Conservation (phyloP, 2,888 invertebrate genomes). For the Yponomeuta cagnagella region DNA sequence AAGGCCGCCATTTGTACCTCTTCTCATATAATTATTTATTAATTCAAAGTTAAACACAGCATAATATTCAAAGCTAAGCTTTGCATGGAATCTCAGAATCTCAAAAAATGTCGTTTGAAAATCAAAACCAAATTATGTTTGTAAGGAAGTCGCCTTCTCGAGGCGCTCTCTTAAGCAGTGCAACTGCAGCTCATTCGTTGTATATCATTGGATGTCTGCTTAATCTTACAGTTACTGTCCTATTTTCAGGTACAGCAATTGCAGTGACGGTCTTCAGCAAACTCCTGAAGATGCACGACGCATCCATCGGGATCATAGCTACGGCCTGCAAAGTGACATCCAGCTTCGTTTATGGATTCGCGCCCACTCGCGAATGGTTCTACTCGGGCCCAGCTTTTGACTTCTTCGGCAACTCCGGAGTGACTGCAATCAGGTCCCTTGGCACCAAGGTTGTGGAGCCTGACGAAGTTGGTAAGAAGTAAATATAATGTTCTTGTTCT, state of each 20-base stretch:
- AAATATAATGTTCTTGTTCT: background rate
- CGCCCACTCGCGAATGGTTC: conserved; percentile 56
- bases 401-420: conserved; percentile 70
- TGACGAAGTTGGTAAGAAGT: conserved; percentile 62
- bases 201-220: too few species aligned
- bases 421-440: conserved; percentile 71
- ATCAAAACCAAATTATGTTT: too few species aligned
- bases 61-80: too few species aligned
- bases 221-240: conserved; percentile 11
- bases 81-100: too few species aligned
- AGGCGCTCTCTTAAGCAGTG: too few species aligned
- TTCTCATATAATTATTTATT: too few species aligned
- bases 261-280: conserved; percentile 65
- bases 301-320: conserved; percentile 61
- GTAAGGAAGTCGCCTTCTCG: too few species aligned
- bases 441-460: conserved; percentile 73
- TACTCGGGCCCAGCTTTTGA: conserved; percentile 64
- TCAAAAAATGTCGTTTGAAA: too few species aligned
- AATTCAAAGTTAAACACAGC: too few species aligned
- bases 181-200: too few species aligned
- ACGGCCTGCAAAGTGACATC: conserved; percentile 60
- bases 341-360: conserved; percentile 59
- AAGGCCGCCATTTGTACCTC: too few species aligned
- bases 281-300: conserved; percentile 60
- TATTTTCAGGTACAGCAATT: conserved; percentile 55